These are phyloP conservation scores for Schlechtendalia chinensis DNA, from an alignment of 1,140 invertebrate genomes.

Conservation along the genomic window DNA sequence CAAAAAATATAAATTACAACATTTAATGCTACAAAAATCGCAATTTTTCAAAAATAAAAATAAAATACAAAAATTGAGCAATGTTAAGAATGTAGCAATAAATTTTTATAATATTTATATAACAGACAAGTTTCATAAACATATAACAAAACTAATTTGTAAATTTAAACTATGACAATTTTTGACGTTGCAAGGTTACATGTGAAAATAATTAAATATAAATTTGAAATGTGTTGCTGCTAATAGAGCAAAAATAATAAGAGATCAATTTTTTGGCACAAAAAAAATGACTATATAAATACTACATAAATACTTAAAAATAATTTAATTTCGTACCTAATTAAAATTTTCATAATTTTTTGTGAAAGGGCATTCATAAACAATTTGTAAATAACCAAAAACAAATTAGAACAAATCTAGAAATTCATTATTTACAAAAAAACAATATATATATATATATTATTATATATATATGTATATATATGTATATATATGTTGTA, in stretches of 20 bases:
- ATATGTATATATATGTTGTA: background rate
- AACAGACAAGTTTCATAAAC: background rate
- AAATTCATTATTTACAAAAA: background rate
- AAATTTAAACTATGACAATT: background rate
- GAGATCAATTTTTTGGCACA: slow-evolving; percentile 20
- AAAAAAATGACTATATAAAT: background rate
- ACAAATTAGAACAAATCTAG: background rate
- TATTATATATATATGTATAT: background rate
- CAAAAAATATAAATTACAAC: slow-evolving; percentile 1
- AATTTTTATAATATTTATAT: background rate
- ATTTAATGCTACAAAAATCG: background rate
- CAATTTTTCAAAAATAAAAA: slow-evolving; percentile 12
- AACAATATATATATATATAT: background rate
- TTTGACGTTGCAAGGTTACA: background rate
- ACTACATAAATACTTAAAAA: background rate
- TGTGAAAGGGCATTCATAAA: background rate
- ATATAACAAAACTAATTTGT: background rate
- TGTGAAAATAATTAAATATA: background rate
- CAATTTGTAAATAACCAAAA: background rate
- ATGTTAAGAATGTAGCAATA: background rate
- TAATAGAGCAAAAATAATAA: background rate
- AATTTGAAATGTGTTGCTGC: background rate
- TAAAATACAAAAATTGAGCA: slow-evolving; percentile 17
- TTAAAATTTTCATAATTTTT: background rate
- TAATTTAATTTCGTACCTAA: background rate